Conservation (phyloP, 2,797 vertebrate genomes). For the Alca torda region DNA sequence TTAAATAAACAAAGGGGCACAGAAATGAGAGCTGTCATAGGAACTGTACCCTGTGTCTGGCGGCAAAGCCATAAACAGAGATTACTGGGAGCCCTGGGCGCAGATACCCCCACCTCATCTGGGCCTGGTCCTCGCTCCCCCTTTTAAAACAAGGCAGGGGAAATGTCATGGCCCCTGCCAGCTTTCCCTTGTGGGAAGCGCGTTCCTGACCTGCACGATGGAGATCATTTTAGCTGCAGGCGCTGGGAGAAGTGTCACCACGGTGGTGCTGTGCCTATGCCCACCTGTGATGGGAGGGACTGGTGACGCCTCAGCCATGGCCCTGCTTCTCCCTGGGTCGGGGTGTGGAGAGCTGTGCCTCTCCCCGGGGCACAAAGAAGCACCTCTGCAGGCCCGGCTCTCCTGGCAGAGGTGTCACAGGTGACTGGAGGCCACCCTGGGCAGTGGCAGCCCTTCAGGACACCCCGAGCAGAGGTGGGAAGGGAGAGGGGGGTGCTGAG, state of each 20-base stretch:
- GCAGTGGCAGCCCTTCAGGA: background rate
- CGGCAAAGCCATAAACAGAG: background rate
- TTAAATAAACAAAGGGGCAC: background rate
- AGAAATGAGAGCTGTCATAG: background rate
- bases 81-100: background rate
- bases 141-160: background rate
- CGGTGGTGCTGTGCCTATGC: accelerated
- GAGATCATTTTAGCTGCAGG: background rate
- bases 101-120: background rate
- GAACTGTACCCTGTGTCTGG: background rate
- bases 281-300: background rate
- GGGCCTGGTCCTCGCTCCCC: background rate
- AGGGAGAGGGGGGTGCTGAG: background rate
- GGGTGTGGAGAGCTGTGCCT: background rate
- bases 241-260: background rate
- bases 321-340: background rate
- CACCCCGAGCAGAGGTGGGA: background rate
- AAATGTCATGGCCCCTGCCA: background rate
- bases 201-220: background rate
- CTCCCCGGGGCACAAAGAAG: background rate
- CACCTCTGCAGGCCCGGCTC: background rate
- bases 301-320: background rate
- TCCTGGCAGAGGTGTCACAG: background rate
- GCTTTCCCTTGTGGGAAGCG: background rate
- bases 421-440: background rate